Evolutionary conservation across 2,797 vertebrate species (phyloP).

Genomic region (Chloroceryle amazona): DNA sequence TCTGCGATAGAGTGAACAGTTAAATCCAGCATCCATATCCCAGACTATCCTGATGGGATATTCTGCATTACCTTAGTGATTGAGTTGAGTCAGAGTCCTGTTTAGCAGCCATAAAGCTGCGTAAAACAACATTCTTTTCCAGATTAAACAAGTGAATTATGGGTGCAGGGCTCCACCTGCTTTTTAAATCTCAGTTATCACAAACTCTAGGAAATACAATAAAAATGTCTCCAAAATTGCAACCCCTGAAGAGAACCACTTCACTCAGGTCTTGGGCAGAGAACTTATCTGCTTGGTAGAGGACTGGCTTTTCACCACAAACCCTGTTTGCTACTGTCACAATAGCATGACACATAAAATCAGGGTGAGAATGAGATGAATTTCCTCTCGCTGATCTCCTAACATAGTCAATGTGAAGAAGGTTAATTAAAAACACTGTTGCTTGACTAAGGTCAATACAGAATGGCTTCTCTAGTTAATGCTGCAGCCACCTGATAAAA

Average conservation of each 20-base stretch:
- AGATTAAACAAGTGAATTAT: background rate
- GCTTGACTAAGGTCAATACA: background rate
- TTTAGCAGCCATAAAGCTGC: background rate
- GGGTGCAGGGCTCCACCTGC: background rate
- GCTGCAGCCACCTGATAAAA: background rate
- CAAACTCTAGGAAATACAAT: background rate
- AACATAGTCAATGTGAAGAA: background rate
- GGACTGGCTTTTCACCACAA: background rate
- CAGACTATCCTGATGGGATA: background rate
- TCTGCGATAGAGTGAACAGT: background rate
- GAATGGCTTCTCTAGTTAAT: background rate
- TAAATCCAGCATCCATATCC: background rate
- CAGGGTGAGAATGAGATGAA: background rate
- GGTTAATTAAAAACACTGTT: background rate
- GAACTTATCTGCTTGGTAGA: background rate
- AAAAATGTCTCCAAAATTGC: background rate
- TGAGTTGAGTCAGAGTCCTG: background rate
- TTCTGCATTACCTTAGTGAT: background rate
- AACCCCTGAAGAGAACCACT: background rate
- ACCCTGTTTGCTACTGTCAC: background rate
- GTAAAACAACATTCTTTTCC: background rate
- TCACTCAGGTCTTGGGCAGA: background rate
- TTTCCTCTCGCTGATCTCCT: background rate
- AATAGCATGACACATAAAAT: background rate
- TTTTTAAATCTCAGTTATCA: background rate